Evolutionary conservation across 2,113 vertebrate genomes (phyloP), one percentile per base, ranked within the genome.

Genomic region (Deroptyus accipitrinus): DNA sequence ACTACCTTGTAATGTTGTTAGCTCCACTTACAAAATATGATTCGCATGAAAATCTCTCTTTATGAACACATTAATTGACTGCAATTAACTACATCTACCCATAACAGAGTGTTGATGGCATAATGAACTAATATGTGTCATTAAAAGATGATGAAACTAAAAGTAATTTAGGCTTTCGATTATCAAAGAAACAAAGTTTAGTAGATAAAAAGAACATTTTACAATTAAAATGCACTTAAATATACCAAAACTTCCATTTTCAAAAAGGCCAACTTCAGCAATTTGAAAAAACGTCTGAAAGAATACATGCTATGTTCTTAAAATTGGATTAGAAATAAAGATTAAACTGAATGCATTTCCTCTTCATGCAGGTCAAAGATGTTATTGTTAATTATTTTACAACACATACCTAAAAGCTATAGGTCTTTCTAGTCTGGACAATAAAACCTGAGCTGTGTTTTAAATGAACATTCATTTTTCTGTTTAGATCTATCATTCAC

Each of bases 121-220:
- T 97, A 98, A 98, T 96, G 96, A 98, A 98, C 98, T 98, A 98
- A 98, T 98, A 97, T 12, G 68, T 93, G 85, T 76, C 96, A 91
- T 91, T 93, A 92, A 96, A 96, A 95, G 70, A 62, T 52, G 62
- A 20, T 46, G 46, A 91, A 17, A 83, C 55, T 85, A 88, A 94
- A 95, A 91, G 86, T 76, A 96, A 94, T 95, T 96, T 85, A 62
- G 33, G 83, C 25, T 64, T 96, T 95, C 91, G 35, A 88, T 88
- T 97, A 92, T 66, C 75, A 90, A 95, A 97, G 82, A 86, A 95
- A 91, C n/a, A 75, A 90, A 90, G 52, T 93, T 88, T 82, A 90
- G 80, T 8, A 9, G n/a, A 89, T 69, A 79, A 83, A 96, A 95
- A 52, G 7, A 81, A 49, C 33, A 78, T 37, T 94, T 96, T 91